phyloP scores from a whole-genome alignment of 2,797 vertebrate genomes.

The Sebastes minor region DNA sequence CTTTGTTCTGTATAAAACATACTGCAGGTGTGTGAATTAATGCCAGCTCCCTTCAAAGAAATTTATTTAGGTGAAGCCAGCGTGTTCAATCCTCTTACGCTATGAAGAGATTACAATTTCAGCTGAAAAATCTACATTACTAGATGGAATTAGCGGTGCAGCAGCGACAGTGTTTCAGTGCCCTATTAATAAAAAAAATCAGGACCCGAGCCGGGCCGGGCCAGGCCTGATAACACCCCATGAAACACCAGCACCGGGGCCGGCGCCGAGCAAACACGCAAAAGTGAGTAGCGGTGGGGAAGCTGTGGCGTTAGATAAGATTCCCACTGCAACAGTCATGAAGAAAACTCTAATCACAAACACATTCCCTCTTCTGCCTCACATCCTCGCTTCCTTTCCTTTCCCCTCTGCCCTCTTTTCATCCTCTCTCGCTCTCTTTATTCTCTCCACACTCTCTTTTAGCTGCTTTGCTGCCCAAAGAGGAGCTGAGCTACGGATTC shows the following conservation, averaged over 20 bases:
- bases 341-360: slow-evolving; percentile 43
- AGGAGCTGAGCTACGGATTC: slow-evolving; percentile 68
- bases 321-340: slow-evolving; percentile 44
- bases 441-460: slow-evolving; percentile 60
- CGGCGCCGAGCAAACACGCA: slow-evolving; percentile 50
- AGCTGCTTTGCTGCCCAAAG: slow-evolving; percentile 70
- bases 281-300: slow-evolving; percentile 21
- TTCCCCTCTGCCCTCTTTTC: slow-evolving; percentile 18
- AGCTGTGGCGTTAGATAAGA: slow-evolving; percentile 61
- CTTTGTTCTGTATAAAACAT: slow-evolving; percentile 49
- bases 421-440: slow-evolving; percentile 30
- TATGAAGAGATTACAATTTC: slow-evolving; percentile 71
- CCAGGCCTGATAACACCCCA: slow-evolving; percentile 39
- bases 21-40: slow-evolving; percentile 54
- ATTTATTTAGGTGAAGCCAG: slow-evolving; percentile 65
- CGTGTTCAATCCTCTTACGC: slow-evolving; percentile 59
- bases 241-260: slow-evolving; percentile 42
- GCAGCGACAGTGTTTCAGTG: slow-evolving; percentile 45
- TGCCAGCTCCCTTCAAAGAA: slow-evolving; percentile 53
- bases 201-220: slow-evolving; percentile 22
- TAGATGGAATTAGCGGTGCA: slow-evolving; percentile 47
- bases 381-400: slow-evolving; percentile 12
- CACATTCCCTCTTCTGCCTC: slow-evolving; percentile 17
- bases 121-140: slow-evolving; percentile 59
- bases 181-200: slow-evolving; percentile 30